Percentiles rank a stretch among this genome's conserved stretches.
These are phyloP conservation scores for Tragulus kanchil DNA, from an alignment of 2,113 vertebrate species.

Conservation along the genomic window DNA sequence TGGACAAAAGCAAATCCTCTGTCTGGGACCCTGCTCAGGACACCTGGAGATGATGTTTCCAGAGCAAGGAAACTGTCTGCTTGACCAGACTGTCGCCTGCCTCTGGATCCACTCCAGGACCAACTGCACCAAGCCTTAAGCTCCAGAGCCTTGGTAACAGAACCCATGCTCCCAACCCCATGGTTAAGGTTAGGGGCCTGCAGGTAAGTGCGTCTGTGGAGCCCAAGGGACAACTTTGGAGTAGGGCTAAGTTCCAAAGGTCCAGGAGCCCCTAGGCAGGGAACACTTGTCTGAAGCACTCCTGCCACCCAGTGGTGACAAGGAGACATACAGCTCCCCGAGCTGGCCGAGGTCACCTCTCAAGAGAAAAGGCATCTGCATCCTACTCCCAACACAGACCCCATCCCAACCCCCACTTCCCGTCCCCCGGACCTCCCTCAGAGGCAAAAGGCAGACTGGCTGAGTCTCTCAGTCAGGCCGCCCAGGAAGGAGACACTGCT, in stretches of 20 bases:
- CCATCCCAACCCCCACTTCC: background rate
- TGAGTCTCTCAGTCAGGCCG: background rate
- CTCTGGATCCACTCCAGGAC: background rate
- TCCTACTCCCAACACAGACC: background rate
- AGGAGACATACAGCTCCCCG: background rate
- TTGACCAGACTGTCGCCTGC: background rate
- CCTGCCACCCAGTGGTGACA: constrained; percentile 78
- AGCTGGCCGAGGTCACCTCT: background rate
- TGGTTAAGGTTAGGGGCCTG: constrained; percentile 14
- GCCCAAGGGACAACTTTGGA: constrained; percentile 30
- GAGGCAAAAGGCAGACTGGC: background rate
- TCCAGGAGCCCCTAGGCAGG: background rate
- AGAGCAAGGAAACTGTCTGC: background rate
- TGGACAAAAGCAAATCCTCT: background rate
- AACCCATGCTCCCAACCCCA: background rate
- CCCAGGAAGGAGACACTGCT: background rate
- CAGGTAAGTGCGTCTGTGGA: constrained; percentile 26
- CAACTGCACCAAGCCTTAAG: background rate
- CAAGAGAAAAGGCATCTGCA: background rate
- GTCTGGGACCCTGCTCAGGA: background rate
- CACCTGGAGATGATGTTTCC: background rate
- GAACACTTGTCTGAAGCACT: constrained; percentile 58
- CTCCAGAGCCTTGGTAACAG: background rate
- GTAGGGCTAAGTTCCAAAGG: background rate
- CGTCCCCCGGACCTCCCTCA: background rate